phyloP scores from a whole-genome alignment of 2,888 invertebrate genomes.

The Agrochola lota region DNA sequence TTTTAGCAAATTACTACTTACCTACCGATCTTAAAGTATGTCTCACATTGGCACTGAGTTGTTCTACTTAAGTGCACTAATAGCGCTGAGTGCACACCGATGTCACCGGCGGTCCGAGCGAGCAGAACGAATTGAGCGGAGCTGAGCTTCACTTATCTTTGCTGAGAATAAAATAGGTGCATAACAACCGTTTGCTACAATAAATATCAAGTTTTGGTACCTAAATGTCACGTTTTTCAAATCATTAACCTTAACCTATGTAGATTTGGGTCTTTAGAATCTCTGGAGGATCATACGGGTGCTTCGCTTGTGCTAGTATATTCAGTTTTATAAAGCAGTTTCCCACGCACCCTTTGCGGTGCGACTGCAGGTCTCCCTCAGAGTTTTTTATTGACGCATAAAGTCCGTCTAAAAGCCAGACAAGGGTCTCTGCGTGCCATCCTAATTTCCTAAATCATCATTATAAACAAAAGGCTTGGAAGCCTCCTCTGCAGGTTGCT shows the following conservation, averaged over 20 bases:
- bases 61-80: conserved; percentile 50
- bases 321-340: neutral
- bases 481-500: neutral
- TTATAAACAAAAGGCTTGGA: neutral
- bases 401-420: neutral
- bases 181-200: neutral
- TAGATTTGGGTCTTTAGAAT: neutral
- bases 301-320: neutral
- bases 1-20: neutral
- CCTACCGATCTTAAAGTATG: neutral
- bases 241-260: neutral
- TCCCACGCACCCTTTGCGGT: neutral
- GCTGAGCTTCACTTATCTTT: conserved; percentile 17
- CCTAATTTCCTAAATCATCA: neutral
- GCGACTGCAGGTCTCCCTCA: neutral
- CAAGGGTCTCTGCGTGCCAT: neutral
- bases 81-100: conserved; percentile 49
- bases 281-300: neutral
- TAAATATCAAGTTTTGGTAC: neutral
- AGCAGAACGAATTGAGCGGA: neutral
- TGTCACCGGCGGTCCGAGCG: conserved; percentile 24
- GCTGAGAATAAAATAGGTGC: neutral
- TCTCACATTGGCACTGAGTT: conserved; percentile 42
- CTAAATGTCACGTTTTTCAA: neutral
- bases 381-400: neutral